phyloP scores from a whole-genome alignment of 2,888 invertebrate species.

The Phragmatobia fuliginosa region DNA sequence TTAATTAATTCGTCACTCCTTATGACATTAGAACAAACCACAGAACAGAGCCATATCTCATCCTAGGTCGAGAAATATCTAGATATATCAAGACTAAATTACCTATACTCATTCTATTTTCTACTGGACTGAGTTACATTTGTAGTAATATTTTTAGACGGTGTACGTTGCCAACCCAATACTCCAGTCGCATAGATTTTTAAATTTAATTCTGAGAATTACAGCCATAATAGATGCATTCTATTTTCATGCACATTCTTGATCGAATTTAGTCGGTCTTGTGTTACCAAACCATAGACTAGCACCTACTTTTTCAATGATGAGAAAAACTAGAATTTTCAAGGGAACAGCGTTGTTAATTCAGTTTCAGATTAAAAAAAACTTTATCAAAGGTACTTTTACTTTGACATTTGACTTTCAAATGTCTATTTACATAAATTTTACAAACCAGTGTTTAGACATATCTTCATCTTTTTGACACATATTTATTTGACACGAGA shows the following conservation, averaged over 20 bases:
- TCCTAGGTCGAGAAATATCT: slow-evolving; percentile 29
- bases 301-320: not conserved
- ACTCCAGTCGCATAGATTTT: slow-evolving; percentile 50
- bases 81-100: slow-evolving; percentile 35
- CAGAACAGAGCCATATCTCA: slow-evolving; percentile 43
- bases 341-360: not conserved
- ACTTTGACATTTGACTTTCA: not conserved
- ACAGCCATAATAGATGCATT: slow-evolving; percentile 25
- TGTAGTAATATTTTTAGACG: slow-evolving; percentile 58
- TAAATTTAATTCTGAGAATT: slow-evolving; percentile 37
- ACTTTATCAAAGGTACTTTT: not conserved
- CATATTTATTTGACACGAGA: too few species aligned
- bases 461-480: too few species aligned
- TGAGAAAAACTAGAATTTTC: not conserved
- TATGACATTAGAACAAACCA: slow-evolving; percentile 25
- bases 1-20: slow-evolving; percentile 22
- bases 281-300: slow-evolving; percentile 2
- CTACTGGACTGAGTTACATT: slow-evolving; percentile 49
- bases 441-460: not conserved
- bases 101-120: slow-evolving; percentile 57
- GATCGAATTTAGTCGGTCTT: slow-evolving; percentile 9
- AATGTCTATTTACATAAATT: not conserved
- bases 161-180: slow-evolving; percentile 69
- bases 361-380: not conserved
- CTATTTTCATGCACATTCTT: slow-evolving; percentile 31